Evolutionary conservation across 2,113 vertebrate genomes (phyloP).

Genomic region (Phocoena phocoena): DNA sequence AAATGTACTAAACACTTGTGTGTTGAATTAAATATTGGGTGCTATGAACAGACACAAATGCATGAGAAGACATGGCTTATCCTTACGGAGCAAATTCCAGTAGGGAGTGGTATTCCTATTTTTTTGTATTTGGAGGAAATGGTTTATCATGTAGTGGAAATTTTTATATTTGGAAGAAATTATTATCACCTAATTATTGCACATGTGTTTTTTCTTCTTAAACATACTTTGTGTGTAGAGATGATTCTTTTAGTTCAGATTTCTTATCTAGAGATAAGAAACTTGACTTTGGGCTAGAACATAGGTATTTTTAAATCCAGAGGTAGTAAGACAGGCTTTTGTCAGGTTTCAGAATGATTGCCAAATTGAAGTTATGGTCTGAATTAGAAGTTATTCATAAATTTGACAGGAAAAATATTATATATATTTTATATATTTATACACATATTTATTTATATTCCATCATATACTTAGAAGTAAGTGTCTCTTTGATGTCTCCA

Average conservation of each 20-base stretch:
- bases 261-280: slow-evolving; percentile 23
- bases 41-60: not conserved
- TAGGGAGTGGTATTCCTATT: not conserved
- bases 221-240: not conserved
- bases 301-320: slow-evolving; percentile 1
- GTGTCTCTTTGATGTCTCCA: not conserved
- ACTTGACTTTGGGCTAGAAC: not conserved
- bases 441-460: not conserved
- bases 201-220: slow-evolving; percentile 28
- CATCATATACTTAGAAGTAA: not conserved
- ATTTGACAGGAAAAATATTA: not conserved
- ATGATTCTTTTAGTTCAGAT: not conserved
- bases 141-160: not conserved
- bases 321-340: not conserved
- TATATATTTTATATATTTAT: not conserved
- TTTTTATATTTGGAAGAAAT: not conserved
- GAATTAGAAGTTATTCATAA: not conserved
- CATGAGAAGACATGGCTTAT: not conserved
- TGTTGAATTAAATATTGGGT: not conserved
- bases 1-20: not conserved
- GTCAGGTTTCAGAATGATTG: slow-evolving; percentile 5
- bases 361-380: not conserved
- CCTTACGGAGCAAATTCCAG: not conserved
- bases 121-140: not conserved
- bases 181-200: not conserved